Conservation (phyloP, 1,140 invertebrate genomes). For the Drosophila setifemur region DNA sequence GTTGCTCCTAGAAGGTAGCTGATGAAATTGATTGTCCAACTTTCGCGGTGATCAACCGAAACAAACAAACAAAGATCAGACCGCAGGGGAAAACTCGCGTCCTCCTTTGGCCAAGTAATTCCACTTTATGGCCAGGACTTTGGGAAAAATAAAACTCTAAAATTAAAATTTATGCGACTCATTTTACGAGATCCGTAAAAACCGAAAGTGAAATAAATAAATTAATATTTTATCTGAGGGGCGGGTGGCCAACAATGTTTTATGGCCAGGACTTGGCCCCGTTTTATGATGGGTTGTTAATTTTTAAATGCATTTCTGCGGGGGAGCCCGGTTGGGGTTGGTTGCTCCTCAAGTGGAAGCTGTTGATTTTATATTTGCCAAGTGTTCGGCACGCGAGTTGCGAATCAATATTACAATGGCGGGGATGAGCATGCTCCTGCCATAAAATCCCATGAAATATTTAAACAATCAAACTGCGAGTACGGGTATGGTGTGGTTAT, state of each 20-base stretch:
- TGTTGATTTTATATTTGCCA: constrained; percentile 43
- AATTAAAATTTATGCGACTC: constrained; percentile 60
- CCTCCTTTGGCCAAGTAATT: not conserved
- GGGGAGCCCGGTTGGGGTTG: not conserved
- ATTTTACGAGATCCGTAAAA: constrained; percentile 54
- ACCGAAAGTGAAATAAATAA: constrained; percentile 50
- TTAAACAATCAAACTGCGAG: constrained; percentile 69
- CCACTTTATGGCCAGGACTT: not conserved
- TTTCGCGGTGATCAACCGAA: constrained; percentile 17
- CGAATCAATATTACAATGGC: constrained; percentile 45
- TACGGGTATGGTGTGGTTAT: constrained; percentile 59
- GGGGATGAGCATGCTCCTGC: constrained; percentile 33
- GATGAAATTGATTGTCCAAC: constrained; percentile 22
- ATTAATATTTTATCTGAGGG: constrained; percentile 70
- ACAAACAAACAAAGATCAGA: constrained; percentile 16
- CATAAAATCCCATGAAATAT: constrained; percentile 68
- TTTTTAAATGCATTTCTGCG: constrained; percentile 58
- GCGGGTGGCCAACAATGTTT: constrained; percentile 46
- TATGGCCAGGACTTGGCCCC: constrained; percentile 46
- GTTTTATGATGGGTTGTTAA: constrained; percentile 42
- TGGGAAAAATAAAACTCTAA: constrained; percentile 23
- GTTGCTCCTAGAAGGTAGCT: not conserved
- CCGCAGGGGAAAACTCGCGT: not conserved
- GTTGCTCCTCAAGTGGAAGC: constrained; percentile 43
- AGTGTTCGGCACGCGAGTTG: constrained; percentile 23